Evolutionary conservation across 2,797 vertebrate species (phyloP).

Genomic region (Picus viridis): DNA sequence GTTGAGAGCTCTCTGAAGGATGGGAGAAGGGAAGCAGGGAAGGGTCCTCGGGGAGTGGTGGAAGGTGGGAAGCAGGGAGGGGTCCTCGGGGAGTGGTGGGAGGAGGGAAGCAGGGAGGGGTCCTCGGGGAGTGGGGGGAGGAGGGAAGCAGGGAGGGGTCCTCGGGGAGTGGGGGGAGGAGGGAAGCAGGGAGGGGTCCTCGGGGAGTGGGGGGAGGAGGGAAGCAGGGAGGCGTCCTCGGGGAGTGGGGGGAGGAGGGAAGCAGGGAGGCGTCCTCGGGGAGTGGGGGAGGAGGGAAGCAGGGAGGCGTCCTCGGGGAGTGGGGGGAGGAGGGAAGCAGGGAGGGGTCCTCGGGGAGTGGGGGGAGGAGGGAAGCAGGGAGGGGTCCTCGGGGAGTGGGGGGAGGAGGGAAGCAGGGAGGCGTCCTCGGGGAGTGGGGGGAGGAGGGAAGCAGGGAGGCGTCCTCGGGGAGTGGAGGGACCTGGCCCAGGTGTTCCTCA

Average conservation of each 20-base stretch:
- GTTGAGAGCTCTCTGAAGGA: fast-evolving
- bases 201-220: no score
- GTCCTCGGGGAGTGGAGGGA: background rate
- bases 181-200: no score
- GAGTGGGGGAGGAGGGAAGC: background rate
- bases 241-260: background rate
- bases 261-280: background rate
- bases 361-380: no score
- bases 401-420: background rate
- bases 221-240: no score
- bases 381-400: background rate
- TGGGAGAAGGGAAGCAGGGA: background rate
- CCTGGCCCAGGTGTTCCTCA: constrained; percentile 56
- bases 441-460: background rate
- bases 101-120: no score
- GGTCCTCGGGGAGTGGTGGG: background rate
- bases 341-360: background rate
- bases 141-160: no score
- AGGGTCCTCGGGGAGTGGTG: background rate
- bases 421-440: background rate
- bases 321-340: no score
- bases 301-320: background rate
- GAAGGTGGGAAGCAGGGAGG: no score
- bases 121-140: background rate
- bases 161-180: background rate